These are phyloP conservation scores for Hirtodrosophila histrioides DNA, from an alignment of 2,888 invertebrate genomes.

Conservation along the genomic window DNA sequence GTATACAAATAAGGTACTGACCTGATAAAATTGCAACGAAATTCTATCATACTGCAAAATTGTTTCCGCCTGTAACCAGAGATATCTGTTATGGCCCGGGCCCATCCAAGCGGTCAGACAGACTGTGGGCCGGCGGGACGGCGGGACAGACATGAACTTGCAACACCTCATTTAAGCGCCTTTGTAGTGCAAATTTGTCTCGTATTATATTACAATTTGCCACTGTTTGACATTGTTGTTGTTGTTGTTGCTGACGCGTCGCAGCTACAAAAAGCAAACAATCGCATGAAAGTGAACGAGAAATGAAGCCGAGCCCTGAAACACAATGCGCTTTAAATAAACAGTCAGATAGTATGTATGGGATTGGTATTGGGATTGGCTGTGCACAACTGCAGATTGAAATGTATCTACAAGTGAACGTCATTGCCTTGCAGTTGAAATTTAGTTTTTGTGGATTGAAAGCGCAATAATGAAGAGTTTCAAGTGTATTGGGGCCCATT, in stretches of 20 bases:
- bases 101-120: slow-evolving; percentile 36
- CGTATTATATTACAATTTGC: slow-evolving; percentile 75
- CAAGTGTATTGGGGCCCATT: too few species aligned
- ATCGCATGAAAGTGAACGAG: slow-evolving; percentile 36
- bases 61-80: slow-evolving; percentile 72
- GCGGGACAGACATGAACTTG: slow-evolving; percentile 60
- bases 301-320: slow-evolving; percentile 62
- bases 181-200: slow-evolving; percentile 72
- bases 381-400: slow-evolving; percentile 45
- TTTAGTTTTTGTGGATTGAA: slow-evolving; percentile 20
- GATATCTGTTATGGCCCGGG: slow-evolving; percentile 37
- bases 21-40: slow-evolving; percentile 61
- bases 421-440: slow-evolving; percentile 9
- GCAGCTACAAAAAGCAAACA: slow-evolving; percentile 59
- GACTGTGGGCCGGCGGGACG: slow-evolving; percentile 25
- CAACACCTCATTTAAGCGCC: slow-evolving; percentile 80
- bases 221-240: slow-evolving; percentile 53
- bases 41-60: slow-evolving; percentile 79
- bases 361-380: slow-evolving; percentile 27
- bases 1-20: background rate
- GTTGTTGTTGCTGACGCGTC: slow-evolving; percentile 21
- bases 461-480: slow-evolving; percentile 43
- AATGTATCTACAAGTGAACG: slow-evolving; percentile 55
- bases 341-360: slow-evolving; percentile 48
- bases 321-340: slow-evolving; percentile 71